phyloP scores from a whole-genome alignment of 1,140 invertebrate species.

The Heliconius hermathena region DNA sequence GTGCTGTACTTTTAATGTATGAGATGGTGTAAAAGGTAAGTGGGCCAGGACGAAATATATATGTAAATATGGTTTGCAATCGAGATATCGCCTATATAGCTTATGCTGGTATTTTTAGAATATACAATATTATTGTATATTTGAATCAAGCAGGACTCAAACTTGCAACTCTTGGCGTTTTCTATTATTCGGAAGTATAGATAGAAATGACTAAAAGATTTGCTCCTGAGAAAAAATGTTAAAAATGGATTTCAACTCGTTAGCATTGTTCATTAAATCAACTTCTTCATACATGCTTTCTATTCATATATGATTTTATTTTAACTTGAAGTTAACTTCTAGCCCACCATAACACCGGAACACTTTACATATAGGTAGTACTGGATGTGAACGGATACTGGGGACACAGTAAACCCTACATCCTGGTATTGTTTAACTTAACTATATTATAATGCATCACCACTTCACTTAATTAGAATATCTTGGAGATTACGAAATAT shows the following conservation, averaged over 20 bases:
- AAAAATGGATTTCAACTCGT: no score
- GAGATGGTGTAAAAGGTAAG: neutral
- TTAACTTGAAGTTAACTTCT: neutral
- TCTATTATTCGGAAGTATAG: no score
- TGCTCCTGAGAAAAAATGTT: no score
- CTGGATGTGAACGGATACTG: neutral
- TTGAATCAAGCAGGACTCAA: no score
- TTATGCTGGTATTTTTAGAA: no score
- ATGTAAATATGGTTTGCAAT: neutral
- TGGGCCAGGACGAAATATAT: neutral
- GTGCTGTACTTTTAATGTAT: neutral
- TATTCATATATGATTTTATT: no score
- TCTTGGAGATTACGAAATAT: neutral
- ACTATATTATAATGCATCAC: constrained; percentile 1
- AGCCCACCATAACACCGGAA: neutral
- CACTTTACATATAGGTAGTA: neutral
- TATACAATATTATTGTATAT: no score
- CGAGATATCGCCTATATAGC: neutral
- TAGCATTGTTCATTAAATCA: no score
- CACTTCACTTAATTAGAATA: neutral
- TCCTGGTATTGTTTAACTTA: constrained; percentile 2
- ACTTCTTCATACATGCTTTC: no score
- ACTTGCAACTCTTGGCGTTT: no score
- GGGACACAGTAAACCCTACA: constrained; percentile 1
- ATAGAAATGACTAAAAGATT: no score